Base-by-base conservation (phyloP, 2,797 vertebrate species). In the Pseudocheirus occidentalis region DNA sequence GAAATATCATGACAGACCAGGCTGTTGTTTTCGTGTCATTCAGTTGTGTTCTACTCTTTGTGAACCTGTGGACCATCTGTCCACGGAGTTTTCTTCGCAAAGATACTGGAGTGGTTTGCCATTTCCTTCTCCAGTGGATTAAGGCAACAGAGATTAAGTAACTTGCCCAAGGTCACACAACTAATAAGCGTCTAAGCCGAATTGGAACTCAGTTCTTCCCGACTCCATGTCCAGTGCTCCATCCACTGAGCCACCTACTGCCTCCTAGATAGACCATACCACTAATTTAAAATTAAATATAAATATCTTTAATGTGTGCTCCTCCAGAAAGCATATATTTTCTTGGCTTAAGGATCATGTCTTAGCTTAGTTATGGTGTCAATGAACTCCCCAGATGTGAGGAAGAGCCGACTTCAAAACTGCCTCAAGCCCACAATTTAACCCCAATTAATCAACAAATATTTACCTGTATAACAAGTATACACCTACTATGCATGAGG, bases 1-100 rank as follows among this genome's bases (percentile, higher is more conserved):
- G 59, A 52, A 92, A 95, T 81, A 55, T 7, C 92, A 95, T 93
- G n/a, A 94, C 24, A 91, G 95, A 94, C 24, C 21, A 87, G n/a
- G 18, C 46, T 73, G 16, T 21, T 73, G 62, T 73, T 62, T 62
- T 62, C 40, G 34, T 73, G 62, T 40, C 62, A 18, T n/a, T 87
- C 66, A 40, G 21, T 50, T 14, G 1, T 81, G 1, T 81, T 46
- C 40, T 40, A 29, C 2, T 87, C 73, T 50, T 87, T 2, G 0
- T 87, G 73, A 50, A 3, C 40, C 7, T n/a, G 34, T 40, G 62
- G 62, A n/a, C 16, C 62, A 73, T 18, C 62, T 73, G 34, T 46
- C 40, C 9, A 46, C 3, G 9, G 40, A 7, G 73, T 46, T 87
- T 87, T 87, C 73, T 46, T 46, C 40, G 40, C 21, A 87, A 24